These are phyloP conservation scores for Lycia hirtaria DNA, from an alignment of 2,888 invertebrate genomes.

Conservation along the genomic window DNA sequence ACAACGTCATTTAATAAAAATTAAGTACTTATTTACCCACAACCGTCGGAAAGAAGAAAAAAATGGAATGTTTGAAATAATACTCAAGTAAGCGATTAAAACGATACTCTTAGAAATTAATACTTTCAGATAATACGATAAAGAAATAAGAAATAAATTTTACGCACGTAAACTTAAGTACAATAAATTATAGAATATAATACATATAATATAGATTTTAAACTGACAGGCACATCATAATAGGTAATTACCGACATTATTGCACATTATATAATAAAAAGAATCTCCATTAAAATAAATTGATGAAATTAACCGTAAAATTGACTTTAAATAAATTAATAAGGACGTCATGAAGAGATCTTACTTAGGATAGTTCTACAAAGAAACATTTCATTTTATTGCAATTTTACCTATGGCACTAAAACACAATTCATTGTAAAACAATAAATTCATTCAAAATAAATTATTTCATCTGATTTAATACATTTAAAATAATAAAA, in stretches of 20 bases:
- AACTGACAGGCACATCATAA: background rate
- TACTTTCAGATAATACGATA: background rate
- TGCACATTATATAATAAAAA: conserved; percentile 3
- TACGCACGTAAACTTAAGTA: background rate
- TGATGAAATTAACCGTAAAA: conserved; percentile 35
- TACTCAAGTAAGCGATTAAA: conserved; percentile 36
- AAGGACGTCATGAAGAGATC: conserved; percentile 65
- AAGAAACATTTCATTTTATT: conserved; percentile 46
- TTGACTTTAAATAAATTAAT: conserved; percentile 32
- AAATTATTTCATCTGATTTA: conserved; percentile 44
- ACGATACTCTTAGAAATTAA: conserved; percentile 23
- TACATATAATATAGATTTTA: background rate
- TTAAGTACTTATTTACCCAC: conserved; percentile 69
- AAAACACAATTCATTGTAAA: conserved; percentile 47
- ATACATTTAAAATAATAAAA: conserved; percentile 33
- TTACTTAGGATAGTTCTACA: conserved; percentile 48
- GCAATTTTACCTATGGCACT: conserved; percentile 73
- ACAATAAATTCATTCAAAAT: conserved; percentile 48
- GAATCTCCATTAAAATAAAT: conserved; percentile 42
- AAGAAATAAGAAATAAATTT: background rate
- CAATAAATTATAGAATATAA: conserved; percentile 3
- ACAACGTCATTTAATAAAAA: conserved; percentile 63
- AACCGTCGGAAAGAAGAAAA: conserved; percentile 56
- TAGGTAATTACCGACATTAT: background rate
- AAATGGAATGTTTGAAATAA: conserved; percentile 48